A percentile compares a stretch with the other conserved stretches of the same genome.
Evolutionary conservation across 2,113 vertebrate genomes (phyloP).

Genomic region (Silurus asotus): DNA sequence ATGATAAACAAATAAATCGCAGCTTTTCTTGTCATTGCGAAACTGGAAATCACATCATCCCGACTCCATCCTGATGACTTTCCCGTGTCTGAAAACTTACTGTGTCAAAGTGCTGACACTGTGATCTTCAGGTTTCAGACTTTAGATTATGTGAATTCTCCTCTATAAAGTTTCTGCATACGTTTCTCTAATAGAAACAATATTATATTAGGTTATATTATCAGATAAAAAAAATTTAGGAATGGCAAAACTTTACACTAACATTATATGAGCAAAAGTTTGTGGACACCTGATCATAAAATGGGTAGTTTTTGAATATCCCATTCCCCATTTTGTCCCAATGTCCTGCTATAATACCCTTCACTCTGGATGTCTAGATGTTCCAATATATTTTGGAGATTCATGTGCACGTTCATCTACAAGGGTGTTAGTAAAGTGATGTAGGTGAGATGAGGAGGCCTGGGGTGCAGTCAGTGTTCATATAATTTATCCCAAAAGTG

Average conservation of each 20-base stretch:
- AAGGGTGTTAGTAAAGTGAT: too few species aligned
- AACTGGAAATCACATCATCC: constrained; percentile 10
- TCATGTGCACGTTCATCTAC: too few species aligned
- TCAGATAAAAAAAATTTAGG: neutral
- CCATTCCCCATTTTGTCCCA: too few species aligned
- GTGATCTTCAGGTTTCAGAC: neutral
- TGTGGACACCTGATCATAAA: too few species aligned
- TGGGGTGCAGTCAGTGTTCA: too few species aligned
- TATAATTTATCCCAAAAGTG: too few species aligned
- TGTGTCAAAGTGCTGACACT: neutral
- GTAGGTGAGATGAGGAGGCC: too few species aligned
- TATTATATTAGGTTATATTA: neutral
- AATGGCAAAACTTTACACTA: neutral
- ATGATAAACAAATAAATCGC: neutral
- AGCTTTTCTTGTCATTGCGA: neutral
- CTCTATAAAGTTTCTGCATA: neutral
- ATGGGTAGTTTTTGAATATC: too few species aligned
- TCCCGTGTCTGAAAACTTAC: neutral
- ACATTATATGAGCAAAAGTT: too few species aligned
- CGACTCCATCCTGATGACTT: neutral
- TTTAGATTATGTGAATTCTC: neutral
- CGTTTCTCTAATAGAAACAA: neutral
- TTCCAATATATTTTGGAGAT: too few species aligned
- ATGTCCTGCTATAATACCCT: too few species aligned
- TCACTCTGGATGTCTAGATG: too few species aligned